These are phyloP conservation scores for Oostethus manadensis DNA, from an alignment of 2,113 vertebrate species.

Conservation along the genomic window DNA sequence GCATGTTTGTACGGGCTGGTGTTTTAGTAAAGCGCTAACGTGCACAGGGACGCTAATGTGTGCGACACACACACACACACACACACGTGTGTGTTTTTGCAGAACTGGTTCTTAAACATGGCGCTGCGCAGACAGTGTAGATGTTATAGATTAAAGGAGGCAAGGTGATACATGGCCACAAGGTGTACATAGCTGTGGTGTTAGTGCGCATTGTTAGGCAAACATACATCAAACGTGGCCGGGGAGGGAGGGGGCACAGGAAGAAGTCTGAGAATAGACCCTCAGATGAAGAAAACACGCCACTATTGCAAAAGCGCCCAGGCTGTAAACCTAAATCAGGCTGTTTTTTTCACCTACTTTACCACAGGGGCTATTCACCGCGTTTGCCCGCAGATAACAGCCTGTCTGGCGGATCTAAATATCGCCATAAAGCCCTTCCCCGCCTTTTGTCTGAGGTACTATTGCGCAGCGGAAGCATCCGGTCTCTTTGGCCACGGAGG, in stretches of 20 bases:
- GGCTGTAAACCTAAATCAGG: slow-evolving; percentile 70
- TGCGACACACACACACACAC: too few relatives aligned
- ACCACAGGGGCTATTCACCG: slow-evolving; percentile 73
- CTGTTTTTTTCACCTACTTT: slow-evolving; percentile 67
- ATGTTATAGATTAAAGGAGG: too few relatives aligned
- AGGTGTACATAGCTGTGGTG: slow-evolving; percentile 15
- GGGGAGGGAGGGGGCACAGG: slow-evolving; percentile 14
- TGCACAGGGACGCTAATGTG: too few relatives aligned
- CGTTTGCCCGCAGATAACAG: slow-evolving; percentile 73
- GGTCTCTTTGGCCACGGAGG: slow-evolving; percentile 64
- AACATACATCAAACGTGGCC: slow-evolving; percentile 50
- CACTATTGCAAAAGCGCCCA: slow-evolving; percentile 55
- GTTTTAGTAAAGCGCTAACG: too few relatives aligned
- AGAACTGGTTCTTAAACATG: too few relatives aligned
- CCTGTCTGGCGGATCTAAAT: slow-evolving; percentile 72
- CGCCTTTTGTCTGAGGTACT: slow-evolving; percentile 65
- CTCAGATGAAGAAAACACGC: slow-evolving; percentile 52
- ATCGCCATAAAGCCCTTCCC: slow-evolving; percentile 72
- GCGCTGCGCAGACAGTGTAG: too few relatives aligned
- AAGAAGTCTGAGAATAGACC: slow-evolving; percentile 40
- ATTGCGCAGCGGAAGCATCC: slow-evolving; percentile 68
- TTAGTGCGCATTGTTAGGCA: slow-evolving; percentile 40
- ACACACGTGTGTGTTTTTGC: too few relatives aligned
- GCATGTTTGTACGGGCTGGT: too few relatives aligned
- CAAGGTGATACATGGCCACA: not conserved